Base-by-base conservation (phyloP, 2,113 vertebrate genomes). In the Tychaedon coryphoeus region DNA sequence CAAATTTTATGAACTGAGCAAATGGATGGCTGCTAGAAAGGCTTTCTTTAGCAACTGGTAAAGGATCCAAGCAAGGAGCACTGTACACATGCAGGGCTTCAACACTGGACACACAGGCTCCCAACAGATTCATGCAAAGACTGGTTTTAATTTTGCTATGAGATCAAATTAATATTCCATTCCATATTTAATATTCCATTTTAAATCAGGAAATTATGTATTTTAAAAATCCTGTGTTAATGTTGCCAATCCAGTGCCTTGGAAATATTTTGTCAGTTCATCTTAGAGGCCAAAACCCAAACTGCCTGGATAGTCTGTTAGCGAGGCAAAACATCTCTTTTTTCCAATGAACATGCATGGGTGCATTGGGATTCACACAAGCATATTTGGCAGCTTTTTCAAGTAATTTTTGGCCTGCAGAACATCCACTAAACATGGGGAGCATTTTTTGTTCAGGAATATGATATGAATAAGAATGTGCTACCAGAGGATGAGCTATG, bases 331-430 rank as follows among this genome's bases (percentile, higher is more conserved):
- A 73, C 85, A 93, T 64, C 94, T 91, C 91, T 89, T 92, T 88
- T 95, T 94, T 90, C 85, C 88, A 84, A 4, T 86, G 85, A 95
- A 83, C 65, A 5, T 60, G 51, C 83, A 92, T 80, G 67, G 74
- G 85, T 61, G 69, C 67, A 72, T 0, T 74, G 93, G 92, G 95
- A 96, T 93, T 92, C 92, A 71, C 78, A 81, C 71, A 93, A 90
- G 71, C 67, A 25, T 64, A 83, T 88, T 60, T 96, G 96, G 93
- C 94, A 97, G 94, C 79, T 93, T 94, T 88, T 92, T 77, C 76
- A 90, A 83, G 81, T 83, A 90, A 86, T 96, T 92, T 76, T 95
- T 96, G 95, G 96, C 88, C 94, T 88, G 87, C 67, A 88, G 75
- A 93, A 56, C 81, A 80, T 86, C 65, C 50, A 48, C 38, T 60